Conservation (phyloP, 1,140 invertebrate species). For the Cydia strobilella region DNA sequence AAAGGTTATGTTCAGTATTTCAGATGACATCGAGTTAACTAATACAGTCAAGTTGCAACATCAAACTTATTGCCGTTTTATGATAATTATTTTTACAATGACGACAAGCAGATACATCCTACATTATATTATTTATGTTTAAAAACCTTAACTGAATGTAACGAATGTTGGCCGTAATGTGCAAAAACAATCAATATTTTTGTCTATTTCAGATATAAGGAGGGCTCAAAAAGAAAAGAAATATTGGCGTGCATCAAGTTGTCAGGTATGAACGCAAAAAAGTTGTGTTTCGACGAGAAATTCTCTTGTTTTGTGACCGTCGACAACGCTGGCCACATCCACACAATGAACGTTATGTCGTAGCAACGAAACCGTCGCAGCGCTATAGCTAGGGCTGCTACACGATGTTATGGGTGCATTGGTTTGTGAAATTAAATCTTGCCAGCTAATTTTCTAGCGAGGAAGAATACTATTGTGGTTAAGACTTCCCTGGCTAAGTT, state of each 20-base stretch:
- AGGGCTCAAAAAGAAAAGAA: slow-evolving; percentile 68
- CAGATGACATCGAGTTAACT: too few relatives aligned
- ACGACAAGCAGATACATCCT: too few relatives aligned
- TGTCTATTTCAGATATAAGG: slow-evolving; percentile 58
- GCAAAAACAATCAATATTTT: background rate
- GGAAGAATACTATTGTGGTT: background rate
- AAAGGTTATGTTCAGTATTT: too few relatives aligned
- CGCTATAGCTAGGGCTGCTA: background rate
- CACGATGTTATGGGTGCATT: slow-evolving; percentile 12
- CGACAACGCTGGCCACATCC: slow-evolving; percentile 67
- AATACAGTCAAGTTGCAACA: too few relatives aligned
- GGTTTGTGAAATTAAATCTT: background rate
- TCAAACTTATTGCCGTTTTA: too few relatives aligned
- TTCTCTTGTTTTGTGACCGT: slow-evolving; percentile 73
- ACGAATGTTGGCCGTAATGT: too few relatives aligned
- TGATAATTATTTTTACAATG: too few relatives aligned
- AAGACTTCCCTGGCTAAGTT: too few relatives aligned
- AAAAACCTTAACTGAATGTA: too few relatives aligned
- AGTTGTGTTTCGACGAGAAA: slow-evolving; percentile 62
- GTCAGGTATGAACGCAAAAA: slow-evolving; percentile 65
- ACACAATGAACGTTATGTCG: slow-evolving; percentile 67
- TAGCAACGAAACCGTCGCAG: slow-evolving; percentile 39
- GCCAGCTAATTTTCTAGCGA: background rate
- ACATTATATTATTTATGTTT: too few relatives aligned
- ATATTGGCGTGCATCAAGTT: slow-evolving; percentile 71